phyloP scores from a whole-genome alignment of 2,888 invertebrate genomes.

The Latrodectus hesperus region DNA sequence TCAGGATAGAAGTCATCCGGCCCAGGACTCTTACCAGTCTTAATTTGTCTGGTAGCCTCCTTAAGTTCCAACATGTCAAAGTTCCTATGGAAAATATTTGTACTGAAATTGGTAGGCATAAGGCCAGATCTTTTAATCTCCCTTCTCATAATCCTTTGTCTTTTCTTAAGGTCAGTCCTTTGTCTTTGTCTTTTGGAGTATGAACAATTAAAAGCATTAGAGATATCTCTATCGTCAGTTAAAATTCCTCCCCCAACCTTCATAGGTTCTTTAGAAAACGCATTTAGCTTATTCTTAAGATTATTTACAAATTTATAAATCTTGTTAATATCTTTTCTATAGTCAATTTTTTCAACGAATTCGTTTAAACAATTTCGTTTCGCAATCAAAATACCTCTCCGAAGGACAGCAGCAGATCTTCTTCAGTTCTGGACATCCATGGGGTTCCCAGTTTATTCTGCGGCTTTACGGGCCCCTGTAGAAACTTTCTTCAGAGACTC shows the following conservation, averaged over 20 bases:
- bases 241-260: too few species aligned
- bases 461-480: neutral
- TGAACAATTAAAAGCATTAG: too few species aligned
- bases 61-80: neutral
- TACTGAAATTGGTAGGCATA: too few species aligned
- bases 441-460: neutral
- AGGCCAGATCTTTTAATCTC: too few species aligned
- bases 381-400: neutral
- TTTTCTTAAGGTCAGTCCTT: too few species aligned
- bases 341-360: slow-evolving; percentile 17
- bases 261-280: too few species aligned
- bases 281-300: too few species aligned
- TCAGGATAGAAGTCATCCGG: neutral
- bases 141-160: too few species aligned
- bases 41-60: neutral
- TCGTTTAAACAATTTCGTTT: slow-evolving; percentile 13
- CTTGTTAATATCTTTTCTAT: neutral
- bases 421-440: slow-evolving; percentile 8
- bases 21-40: neutral
- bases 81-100: neutral
- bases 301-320: too few species aligned
- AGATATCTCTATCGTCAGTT: too few species aligned
- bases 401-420: neutral
- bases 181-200: too few species aligned
- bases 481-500: neutral